Percentiles rank a stretch among this genome's conserved stretches.
phyloP scores from a whole-genome alignment of 30 jellyfish, hydroid and myxozoan species.

The Clytia hemisphaerica region DNA sequence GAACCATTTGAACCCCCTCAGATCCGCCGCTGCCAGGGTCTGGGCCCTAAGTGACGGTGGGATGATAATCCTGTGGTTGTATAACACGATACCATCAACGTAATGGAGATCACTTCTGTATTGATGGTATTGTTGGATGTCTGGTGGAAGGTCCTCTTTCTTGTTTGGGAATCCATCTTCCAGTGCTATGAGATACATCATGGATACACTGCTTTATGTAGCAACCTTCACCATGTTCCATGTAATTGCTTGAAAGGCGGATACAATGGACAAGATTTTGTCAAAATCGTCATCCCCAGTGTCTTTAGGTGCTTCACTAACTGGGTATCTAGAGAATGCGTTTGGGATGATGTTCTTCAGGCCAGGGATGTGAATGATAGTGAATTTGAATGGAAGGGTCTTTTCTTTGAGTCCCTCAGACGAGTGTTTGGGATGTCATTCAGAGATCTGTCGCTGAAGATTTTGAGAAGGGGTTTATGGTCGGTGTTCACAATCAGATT shows the following conservation, averaged over 20 bases:
- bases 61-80: too few relatives aligned
- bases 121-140: constrained; percentile 9
- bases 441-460: constrained; percentile 7
- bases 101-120: neutral
- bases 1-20: too few relatives aligned
- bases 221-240: constrained; percentile 12
- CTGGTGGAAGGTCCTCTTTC: constrained; percentile 8
- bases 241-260: neutral
- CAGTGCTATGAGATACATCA: constrained; percentile 7
- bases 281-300: neutral
- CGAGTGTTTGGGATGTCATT: constrained; percentile 7
- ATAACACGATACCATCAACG: too few relatives aligned
- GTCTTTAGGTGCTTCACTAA: neutral
- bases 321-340: constrained; percentile 7
- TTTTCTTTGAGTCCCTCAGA: constrained; percentile 14
- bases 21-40: too few relatives aligned
- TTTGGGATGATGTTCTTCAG: constrained; percentile 2
- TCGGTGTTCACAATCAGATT: constrained; percentile 14
- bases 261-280: neutral
- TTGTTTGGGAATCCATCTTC: constrained; percentile 12
- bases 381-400: neutral
- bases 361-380: neutral
- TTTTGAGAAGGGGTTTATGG: constrained; percentile 10
- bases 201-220: constrained; percentile 1
- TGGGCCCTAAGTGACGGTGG: too few relatives aligned